A percentile compares a stretch with the other conserved stretches of the same genome.
Evolutionary conservation across 92 coral and sea anemone genomes (phyloP).

Genomic region (Scolanthus callimorphus): DNA sequence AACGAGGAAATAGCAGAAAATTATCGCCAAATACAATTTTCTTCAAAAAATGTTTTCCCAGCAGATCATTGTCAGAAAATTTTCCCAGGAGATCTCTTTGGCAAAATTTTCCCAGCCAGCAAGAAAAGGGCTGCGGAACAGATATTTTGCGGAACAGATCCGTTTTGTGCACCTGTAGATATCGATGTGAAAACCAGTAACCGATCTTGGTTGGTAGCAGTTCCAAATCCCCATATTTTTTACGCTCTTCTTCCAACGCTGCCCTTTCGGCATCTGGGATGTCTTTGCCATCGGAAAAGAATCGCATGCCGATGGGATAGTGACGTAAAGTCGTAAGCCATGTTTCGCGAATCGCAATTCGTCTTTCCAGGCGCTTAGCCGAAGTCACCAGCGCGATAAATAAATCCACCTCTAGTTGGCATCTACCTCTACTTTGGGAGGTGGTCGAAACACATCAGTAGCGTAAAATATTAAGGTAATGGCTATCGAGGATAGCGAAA

Average conservation of each 20-base stretch:
- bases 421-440: too few species aligned
- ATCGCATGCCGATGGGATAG: background rate
- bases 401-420: background rate
- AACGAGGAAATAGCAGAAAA: too few species aligned
- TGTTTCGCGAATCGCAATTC: background rate
- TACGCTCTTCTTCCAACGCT: background rate
- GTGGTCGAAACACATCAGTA: too few species aligned
- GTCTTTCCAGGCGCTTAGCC: background rate
- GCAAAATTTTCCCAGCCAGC: too few species aligned
- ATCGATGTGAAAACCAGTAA: background rate
- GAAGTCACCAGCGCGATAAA: background rate
- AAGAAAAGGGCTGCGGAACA: too few species aligned
- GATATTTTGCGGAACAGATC: too few species aligned
- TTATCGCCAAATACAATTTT: too few species aligned
- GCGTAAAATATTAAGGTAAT: too few species aligned
- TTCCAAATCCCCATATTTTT: background rate
- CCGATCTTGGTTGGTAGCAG: background rate
- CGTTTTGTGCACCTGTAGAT: background rate
- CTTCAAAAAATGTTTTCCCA: too few species aligned
- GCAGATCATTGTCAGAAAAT: too few species aligned
- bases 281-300: background rate
- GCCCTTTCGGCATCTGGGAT: background rate
- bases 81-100: too few species aligned
- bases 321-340: background rate
- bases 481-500: too few species aligned